Base-by-base conservation (phyloP, 92 coral and sea anemone species). In the Porites lobata region DNA sequence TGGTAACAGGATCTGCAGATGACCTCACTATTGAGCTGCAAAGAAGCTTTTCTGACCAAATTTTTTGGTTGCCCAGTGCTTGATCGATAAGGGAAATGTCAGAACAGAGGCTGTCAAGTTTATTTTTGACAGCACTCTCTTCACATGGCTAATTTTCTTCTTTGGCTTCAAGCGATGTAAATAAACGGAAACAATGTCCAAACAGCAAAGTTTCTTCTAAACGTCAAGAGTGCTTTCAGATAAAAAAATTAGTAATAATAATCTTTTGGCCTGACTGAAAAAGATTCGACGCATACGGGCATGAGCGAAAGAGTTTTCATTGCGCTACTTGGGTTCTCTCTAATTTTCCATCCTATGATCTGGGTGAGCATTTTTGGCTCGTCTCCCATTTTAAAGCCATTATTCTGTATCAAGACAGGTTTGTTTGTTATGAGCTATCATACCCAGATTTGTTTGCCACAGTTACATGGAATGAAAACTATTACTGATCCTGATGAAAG, bases 401-500 rank as follows among this genome's bases (percentile, higher is more conserved):
- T 20, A 62, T 62, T 62, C 66, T 7, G n/a, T 62, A 11, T 18
- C 8, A 62, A 62, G 20, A 5, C 66, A 62, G n/a, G 11, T 50
- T 20, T 50, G 15, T 7, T 74, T 20, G 38, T 6, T 21, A 1
- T 9, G 26, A 4, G 6, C 47, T 38, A 38, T 38, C 47, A 38
- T 38, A 38, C 47, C 47, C 21, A 50, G 53, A 52, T 11, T 75
- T 59, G 15, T 38, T 38, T 75, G 63, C 53, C 63, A 52, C 43
- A 38, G 69, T 81, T 56, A 61, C 50, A 82, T 82, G 77, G 50
- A 82, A 63, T 6, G 78, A 63, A 19, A 82, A 4, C 56, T 77
- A 82, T 82, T 82, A 70, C 57, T 20, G 54, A 67, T 70, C 43
- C 26, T 82, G 68, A 71, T 43, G 86, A 82, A 82, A 82, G 86